Evolutionary conservation across 1,140 invertebrate genomes (phyloP).

Genomic region (Penaeus vannamei): DNA sequence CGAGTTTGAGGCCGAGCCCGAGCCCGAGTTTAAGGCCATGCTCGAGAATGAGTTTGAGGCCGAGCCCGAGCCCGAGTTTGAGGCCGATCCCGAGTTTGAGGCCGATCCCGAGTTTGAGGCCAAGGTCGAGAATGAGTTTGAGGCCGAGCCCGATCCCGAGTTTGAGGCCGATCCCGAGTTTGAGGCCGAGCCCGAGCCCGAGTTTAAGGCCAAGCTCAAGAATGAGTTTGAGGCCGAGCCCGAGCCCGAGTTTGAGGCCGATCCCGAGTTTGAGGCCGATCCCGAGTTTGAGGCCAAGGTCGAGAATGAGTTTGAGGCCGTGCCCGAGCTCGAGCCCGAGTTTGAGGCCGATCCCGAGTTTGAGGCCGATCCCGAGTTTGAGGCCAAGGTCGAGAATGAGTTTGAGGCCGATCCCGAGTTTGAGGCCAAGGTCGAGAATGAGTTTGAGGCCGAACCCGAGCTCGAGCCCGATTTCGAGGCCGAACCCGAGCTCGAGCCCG

Average conservation of each 20-base stretch:
- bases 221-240: no score
- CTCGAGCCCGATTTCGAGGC: neutral
- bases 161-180: neutral
- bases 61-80: slow-evolving; percentile 7
- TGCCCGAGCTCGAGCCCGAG: neutral
- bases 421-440: no score
- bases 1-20: neutral
- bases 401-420: no score
- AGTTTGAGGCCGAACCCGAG: neutral
- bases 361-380: no score
- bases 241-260: neutral
- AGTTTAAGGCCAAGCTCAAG: no score
- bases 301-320: no score
- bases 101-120: neutral
- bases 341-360: neutral
- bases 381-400: no score
- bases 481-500: neutral
- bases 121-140: no score
- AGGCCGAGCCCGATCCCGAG: neutral
- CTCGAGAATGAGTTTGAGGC: neutral
- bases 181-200: neutral
- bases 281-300: no score
- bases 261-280: neutral
- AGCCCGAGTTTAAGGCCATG: neutral
- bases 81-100: no score